These are phyloP conservation scores for Gorsachius magnificus DNA, from an alignment of 2,797 vertebrate species.

Conservation along the genomic window DNA sequence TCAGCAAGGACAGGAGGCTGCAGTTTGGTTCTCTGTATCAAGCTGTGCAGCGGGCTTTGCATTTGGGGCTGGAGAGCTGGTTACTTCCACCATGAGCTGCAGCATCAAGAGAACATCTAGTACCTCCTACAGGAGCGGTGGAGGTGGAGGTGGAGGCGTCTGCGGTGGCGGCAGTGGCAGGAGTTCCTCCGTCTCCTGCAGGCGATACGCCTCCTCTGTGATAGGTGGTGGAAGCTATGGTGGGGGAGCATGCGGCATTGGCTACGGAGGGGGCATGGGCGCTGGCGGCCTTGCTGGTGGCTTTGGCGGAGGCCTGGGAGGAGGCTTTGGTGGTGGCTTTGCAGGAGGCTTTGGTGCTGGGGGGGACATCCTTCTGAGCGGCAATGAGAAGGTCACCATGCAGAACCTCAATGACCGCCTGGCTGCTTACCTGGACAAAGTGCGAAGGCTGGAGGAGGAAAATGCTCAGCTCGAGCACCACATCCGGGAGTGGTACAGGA, in stretches of 20 bases:
- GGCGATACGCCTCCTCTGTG: constrained; percentile 24
- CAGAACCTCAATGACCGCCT: constrained; percentile 89
- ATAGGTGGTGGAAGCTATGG: constrained; percentile 19
- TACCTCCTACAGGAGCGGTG: constrained; percentile 24
- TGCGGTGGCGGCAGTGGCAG: not conserved
- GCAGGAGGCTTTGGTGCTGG: not conserved
- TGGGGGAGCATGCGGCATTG: not conserved
- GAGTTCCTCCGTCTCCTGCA: constrained; percentile 24
- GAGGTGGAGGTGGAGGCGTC: not conserved
- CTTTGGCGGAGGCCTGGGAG: not conserved
- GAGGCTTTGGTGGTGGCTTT: not conserved
- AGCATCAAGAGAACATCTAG: constrained; percentile 46
- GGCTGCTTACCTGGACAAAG: constrained; percentile 87
- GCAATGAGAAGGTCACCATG: constrained; percentile 88
- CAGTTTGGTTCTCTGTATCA: not conserved
- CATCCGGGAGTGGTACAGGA: constrained; percentile 82
- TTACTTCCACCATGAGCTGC: constrained; percentile 39
- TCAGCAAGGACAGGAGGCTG: not conserved
- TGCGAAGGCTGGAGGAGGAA: constrained; percentile 80
- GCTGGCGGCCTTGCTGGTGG: not conserved
- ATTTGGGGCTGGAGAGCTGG: not conserved
- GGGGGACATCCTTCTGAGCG: constrained; percentile 58
- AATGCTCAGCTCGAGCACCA: constrained; percentile 78
- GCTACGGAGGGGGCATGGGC: constrained; percentile 41
- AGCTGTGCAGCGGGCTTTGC: not conserved